Evolutionary conservation across 2,797 vertebrate genomes (phyloP).

Genomic region (Thaleichthys pacificus): DNA sequence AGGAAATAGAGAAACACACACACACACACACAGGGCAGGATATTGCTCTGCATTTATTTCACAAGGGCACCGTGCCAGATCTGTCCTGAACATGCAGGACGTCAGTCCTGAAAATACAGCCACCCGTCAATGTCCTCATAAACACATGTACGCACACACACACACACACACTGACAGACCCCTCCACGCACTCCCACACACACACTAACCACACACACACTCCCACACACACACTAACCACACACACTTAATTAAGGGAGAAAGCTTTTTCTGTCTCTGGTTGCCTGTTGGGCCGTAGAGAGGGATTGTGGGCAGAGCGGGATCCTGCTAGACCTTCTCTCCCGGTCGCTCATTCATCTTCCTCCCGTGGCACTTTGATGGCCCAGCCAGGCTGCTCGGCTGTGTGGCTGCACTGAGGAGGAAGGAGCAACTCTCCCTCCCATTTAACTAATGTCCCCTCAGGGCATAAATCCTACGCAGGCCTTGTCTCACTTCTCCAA

Average conservation of each 20-base stretch:
- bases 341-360: constrained; percentile 55
- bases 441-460: constrained; percentile 53
- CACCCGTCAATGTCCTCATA: constrained; percentile 12
- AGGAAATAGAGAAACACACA: neutral
- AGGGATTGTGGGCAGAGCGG: constrained; percentile 29
- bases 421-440: constrained; percentile 49
- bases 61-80: constrained; percentile 38
- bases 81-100: constrained; percentile 27
- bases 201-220: constrained; percentile 1
- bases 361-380: constrained; percentile 58
- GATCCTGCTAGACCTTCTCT: constrained; percentile 46
- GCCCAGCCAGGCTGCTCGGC: constrained; percentile 31
- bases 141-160: constrained; percentile 1
- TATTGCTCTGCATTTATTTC: constrained; percentile 47
- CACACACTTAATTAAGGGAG: constrained; percentile 29
- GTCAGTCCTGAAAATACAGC: constrained; percentile 46
- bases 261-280: constrained; percentile 14
- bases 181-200: neutral
- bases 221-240: neutral
- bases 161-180: constrained; percentile 3
- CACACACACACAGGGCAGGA: constrained; percentile 41
- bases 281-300: constrained; percentile 17
- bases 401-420: constrained; percentile 31
- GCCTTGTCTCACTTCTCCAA: neutral
- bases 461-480: constrained; percentile 32